Evolutionary conservation across 2,113 vertebrate species (phyloP).

Genomic region (Amphilophus citrinellus): DNA sequence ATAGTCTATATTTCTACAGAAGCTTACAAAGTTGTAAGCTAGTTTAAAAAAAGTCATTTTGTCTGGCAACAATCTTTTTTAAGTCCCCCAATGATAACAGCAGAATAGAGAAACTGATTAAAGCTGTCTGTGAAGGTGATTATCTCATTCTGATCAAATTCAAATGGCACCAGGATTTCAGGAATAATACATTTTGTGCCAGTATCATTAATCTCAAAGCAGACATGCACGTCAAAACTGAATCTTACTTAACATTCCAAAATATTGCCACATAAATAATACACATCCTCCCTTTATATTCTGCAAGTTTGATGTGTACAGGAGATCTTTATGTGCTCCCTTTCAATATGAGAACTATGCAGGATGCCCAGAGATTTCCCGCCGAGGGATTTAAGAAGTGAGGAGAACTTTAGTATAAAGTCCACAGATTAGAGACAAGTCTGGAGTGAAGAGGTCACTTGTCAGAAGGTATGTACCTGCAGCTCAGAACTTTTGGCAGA

Average conservation of each 20-base stretch:
- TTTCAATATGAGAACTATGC: slow-evolving; percentile 38
- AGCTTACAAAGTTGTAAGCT: not conserved
- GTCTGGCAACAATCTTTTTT: not conserved
- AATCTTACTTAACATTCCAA: slow-evolving; percentile 23
- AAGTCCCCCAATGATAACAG: not conserved
- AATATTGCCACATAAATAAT: slow-evolving; percentile 24
- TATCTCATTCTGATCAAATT: not conserved
- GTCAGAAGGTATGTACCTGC: slow-evolving; percentile 72
- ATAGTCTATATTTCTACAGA: not conserved
- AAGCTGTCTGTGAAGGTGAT: slow-evolving; percentile 1
- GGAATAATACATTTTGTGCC: not conserved
- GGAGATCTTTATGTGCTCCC: slow-evolving; percentile 16
- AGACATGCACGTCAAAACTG: not conserved
- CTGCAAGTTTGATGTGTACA: not conserved
- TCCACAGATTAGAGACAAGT: slow-evolving; percentile 37
- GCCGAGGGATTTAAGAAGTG: not conserved
- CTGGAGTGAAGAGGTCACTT: slow-evolving; percentile 43
- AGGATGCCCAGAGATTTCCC: slow-evolving; percentile 3
- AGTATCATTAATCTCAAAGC: not conserved
- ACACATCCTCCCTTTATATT: not conserved
- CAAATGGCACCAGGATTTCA: not conserved
- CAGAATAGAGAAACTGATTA: slow-evolving; percentile 1
- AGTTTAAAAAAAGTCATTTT: not conserved
- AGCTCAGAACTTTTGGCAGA: slow-evolving; percentile 55
- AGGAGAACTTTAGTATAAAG: slow-evolving; percentile 31